phyloP scores from a whole-genome alignment of 2,113 vertebrate genomes.

The Engraulis encrasicolus region DNA sequence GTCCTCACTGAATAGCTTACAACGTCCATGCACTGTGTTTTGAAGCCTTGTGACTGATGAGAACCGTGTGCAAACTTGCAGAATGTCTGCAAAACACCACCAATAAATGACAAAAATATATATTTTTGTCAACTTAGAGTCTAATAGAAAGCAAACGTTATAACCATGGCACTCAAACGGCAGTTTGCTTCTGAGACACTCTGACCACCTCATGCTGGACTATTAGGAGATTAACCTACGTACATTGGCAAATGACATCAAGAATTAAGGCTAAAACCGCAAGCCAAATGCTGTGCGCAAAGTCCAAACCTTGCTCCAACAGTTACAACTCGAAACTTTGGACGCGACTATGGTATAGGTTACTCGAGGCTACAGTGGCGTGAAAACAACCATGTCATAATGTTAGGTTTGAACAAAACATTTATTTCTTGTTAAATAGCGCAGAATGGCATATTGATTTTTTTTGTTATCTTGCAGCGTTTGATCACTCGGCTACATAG shows the following conservation, averaged over 20 bases:
- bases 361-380: neutral
- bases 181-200: neutral
- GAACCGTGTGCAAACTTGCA: constrained; percentile 70
- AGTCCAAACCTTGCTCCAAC: neutral
- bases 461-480: too few species aligned
- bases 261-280: neutral
- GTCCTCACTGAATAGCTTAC: neutral
- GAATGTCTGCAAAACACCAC: constrained; percentile 33
- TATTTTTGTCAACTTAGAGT: neutral
- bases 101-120: neutral
- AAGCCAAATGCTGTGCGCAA: neutral
- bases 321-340: too few species aligned
- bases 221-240: neutral
- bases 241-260: neutral
- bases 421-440: too few species aligned
- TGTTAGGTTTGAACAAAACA: too few species aligned
- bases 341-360: too few species aligned
- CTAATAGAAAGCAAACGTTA: neutral
- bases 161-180: neutral
- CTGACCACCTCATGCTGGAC: neutral
- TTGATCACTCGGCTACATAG: too few species aligned
- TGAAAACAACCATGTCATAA: too few species aligned
- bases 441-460: too few species aligned
- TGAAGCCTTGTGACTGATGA: constrained; percentile 66
- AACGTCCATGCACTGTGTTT: constrained; percentile 33